These are phyloP conservation scores for Sarcophaga rosellei DNA, from an alignment of 2,888 invertebrate species.

Conservation along the genomic window DNA sequence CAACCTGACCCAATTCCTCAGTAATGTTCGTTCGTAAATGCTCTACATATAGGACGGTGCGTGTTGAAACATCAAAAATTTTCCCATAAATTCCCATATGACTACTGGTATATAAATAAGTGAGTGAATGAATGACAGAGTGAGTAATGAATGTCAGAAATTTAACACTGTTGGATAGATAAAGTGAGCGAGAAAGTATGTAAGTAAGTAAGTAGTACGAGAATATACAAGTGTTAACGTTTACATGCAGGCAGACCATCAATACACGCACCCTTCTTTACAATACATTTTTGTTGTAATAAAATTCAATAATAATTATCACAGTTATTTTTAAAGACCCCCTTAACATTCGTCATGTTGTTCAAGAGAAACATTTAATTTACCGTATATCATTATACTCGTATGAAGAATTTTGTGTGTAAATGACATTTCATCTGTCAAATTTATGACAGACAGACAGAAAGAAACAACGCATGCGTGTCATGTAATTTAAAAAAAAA, in stretches of 20 bases:
- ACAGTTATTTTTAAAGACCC: background rate
- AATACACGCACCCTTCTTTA: too few relatives aligned
- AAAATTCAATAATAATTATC: constrained; percentile 1
- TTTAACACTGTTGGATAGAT: too few relatives aligned
- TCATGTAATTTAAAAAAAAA: constrained; percentile 23
- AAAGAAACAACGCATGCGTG: constrained; percentile 58
- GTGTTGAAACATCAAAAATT: constrained; percentile 21
- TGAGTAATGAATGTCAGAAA: background rate
- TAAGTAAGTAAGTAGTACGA: too few relatives aligned
- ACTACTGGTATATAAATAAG: background rate
- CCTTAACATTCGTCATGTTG: constrained; percentile 38
- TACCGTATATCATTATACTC: background rate
- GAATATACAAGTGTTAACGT: too few relatives aligned
- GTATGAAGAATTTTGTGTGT: background rate
- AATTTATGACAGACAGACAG: constrained; percentile 42
- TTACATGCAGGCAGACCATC: too few relatives aligned
- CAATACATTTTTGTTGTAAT: too few relatives aligned
- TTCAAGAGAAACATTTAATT: constrained; percentile 37
- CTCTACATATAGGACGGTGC: background rate
- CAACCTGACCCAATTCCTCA: constrained; percentile 22
- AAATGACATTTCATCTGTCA: constrained; percentile 60
- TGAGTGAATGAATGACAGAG: background rate
- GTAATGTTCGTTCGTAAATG: background rate
- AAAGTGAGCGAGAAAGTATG: too few relatives aligned
- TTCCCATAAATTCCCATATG: constrained; percentile 49